Conservation (phyloP, 1,140 invertebrate species). For the Brachionus koreanus region DNA sequence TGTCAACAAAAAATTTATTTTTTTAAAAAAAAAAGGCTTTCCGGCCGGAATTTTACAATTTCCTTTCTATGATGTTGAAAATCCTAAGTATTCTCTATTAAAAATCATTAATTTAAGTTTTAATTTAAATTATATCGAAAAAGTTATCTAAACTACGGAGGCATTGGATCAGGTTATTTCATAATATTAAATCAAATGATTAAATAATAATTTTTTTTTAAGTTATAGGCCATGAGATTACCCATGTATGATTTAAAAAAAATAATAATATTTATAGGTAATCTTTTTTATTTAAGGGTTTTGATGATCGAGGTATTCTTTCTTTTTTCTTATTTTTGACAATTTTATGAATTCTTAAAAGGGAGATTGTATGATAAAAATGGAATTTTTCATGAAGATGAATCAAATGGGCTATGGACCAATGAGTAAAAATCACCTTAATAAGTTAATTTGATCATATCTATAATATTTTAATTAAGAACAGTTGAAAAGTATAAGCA, state of each 20-base stretch:
- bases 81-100: background rate
- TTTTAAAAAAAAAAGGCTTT: background rate
- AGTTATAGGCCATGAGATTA: constrained; percentile 66
- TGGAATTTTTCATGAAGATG: constrained; percentile 23
- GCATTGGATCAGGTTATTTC: constrained; percentile 59
- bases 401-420: background rate
- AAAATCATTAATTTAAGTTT: background rate
- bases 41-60: constrained; percentile 39
- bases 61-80: constrained; percentile 47
- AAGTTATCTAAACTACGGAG: constrained; percentile 70
- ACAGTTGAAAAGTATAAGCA: constrained; percentile 32
- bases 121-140: constrained; percentile 21
- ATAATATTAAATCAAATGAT: background rate
- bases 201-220: background rate
- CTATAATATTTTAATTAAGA: background rate
- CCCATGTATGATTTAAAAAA: constrained; percentile 54
- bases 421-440: background rate
- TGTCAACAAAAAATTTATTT: background rate
- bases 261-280: background rate
- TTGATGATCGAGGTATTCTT: constrained; percentile 36
- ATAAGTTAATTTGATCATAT: background rate
- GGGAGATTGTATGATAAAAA: constrained; percentile 42
- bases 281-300: background rate
- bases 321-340: background rate
- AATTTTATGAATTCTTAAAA: background rate